phyloP scores from a whole-genome alignment of 2,797 vertebrate genomes.

The Pseudotriccus pelzelni region DNA sequence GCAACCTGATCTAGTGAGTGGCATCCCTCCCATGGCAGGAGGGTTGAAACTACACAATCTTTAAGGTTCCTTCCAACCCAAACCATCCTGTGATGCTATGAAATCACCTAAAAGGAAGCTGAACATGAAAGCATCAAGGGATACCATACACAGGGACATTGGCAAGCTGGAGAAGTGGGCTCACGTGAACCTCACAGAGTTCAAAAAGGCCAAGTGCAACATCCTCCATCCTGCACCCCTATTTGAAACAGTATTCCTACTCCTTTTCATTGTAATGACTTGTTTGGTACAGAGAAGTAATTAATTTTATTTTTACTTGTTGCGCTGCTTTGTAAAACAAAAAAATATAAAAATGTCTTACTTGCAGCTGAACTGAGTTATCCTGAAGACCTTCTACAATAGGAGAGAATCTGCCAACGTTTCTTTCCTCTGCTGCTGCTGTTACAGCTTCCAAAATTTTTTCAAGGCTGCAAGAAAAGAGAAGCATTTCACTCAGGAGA shows the following conservation, averaged over 20 bases:
- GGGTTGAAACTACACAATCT: background rate
- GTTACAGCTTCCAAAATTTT: conserved; percentile 96
- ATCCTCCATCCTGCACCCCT: too few relatives aligned
- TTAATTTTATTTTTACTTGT: background rate
- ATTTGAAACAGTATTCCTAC: background rate
- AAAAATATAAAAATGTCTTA: conserved; percentile 64
- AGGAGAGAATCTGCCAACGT: conserved; percentile 86
- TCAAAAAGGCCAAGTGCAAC: background rate
- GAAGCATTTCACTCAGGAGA: background rate
- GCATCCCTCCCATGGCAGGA: background rate
- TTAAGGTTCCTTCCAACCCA: background rate
- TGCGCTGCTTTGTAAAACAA: background rate
- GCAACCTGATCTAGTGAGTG: background rate
- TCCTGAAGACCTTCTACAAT: conserved; percentile 92
- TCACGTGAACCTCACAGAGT: background rate
- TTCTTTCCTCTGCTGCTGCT: conserved; percentile 86
- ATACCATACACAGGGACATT: background rate
- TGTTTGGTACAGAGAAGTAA: background rate
- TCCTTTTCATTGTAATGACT: background rate
- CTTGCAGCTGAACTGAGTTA: conserved; percentile 91
- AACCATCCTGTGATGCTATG: background rate
- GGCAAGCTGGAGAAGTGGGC: background rate
- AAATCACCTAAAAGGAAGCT: background rate
- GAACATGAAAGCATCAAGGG: background rate
- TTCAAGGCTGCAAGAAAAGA: conserved; percentile 84